Percentiles rank a stretch among this genome's conserved stretches.
Evolutionary conservation across 1,140 invertebrate genomes (phyloP).

Genomic region (Maconellicoccus hirsutus): DNA sequence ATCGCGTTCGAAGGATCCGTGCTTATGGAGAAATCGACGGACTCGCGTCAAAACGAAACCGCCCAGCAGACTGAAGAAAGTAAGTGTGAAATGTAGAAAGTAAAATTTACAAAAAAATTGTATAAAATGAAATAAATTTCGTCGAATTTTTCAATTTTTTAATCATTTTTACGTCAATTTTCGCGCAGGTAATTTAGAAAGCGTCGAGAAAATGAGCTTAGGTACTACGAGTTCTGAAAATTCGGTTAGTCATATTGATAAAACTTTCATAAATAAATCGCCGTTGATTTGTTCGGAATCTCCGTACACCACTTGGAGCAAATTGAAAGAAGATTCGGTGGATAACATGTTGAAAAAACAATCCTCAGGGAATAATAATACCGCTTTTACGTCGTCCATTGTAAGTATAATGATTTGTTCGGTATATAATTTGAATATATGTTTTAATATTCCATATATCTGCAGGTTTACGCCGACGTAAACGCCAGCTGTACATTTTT

Average conservation of each 20-base stretch:
- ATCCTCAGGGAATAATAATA: conserved; percentile 63
- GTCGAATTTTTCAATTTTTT: not conserved
- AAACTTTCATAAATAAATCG: conserved; percentile 11
- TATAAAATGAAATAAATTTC: too few relatives aligned
- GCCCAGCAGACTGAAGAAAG: not conserved
- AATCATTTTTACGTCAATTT: not conserved
- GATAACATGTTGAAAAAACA: conserved; percentile 34
- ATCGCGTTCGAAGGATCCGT: conserved; percentile 84
- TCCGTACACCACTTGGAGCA: conserved; percentile 70
- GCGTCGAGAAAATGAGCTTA: conserved; percentile 18
- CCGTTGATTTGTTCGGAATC: conserved; percentile 71
- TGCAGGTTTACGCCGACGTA: not conserved
- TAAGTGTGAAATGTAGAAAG: not conserved
- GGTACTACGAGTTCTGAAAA: conserved; percentile 12
- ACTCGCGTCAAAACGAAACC: conserved; percentile 43
- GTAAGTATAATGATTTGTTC: not conserved
- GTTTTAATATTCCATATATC: not conserved
- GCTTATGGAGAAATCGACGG: conserved; percentile 70
- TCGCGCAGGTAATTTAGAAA: not conserved
- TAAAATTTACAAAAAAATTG: too few relatives aligned
- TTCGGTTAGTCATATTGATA: conserved; percentile 6
- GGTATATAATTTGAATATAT: too few relatives aligned
- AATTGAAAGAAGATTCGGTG: conserved; percentile 48
- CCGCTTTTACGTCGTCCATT: conserved; percentile 32
- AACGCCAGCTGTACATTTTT: conserved; percentile 1